phyloP scores from a whole-genome alignment of 2,113 vertebrate genomes.

The Hystrix cristata region DNA sequence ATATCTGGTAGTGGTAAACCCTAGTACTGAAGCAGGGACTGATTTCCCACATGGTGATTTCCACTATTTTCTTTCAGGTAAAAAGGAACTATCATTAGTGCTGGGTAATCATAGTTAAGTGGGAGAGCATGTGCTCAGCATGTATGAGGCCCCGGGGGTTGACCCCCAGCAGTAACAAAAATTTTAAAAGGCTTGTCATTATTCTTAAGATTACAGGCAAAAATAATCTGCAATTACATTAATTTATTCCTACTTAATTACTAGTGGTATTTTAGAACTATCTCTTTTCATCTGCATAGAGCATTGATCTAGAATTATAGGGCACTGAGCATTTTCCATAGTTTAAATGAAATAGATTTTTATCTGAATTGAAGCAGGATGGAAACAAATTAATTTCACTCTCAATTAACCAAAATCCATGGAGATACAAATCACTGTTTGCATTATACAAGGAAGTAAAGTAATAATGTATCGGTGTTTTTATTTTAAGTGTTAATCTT shows the following conservation, averaged over 20 bases:
- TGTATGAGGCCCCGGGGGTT: too few species aligned
- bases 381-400: conserved; percentile 5
- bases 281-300: background rate
- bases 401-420: background rate
- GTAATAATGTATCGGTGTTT: background rate
- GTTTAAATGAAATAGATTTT: background rate
- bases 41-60: background rate
- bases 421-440: background rate
- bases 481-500: background rate
- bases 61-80: background rate
- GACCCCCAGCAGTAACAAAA: background rate
- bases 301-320: background rate
- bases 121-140: background rate
- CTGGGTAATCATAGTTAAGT: background rate
- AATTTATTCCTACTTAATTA: background rate
- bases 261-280: background rate
- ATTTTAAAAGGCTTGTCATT: background rate
- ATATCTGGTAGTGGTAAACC: background rate
- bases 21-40: too few species aligned
- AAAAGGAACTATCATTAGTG: background rate
- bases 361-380: conserved; percentile 26
- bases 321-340: background rate
- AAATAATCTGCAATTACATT: background rate
- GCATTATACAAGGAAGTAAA: background rate
- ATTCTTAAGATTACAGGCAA: background rate